Evolutionary conservation across 2,888 invertebrate genomes (phyloP), one percentile per base, ranked within the genome.

Genomic region (Oxycera nigricornis): DNA sequence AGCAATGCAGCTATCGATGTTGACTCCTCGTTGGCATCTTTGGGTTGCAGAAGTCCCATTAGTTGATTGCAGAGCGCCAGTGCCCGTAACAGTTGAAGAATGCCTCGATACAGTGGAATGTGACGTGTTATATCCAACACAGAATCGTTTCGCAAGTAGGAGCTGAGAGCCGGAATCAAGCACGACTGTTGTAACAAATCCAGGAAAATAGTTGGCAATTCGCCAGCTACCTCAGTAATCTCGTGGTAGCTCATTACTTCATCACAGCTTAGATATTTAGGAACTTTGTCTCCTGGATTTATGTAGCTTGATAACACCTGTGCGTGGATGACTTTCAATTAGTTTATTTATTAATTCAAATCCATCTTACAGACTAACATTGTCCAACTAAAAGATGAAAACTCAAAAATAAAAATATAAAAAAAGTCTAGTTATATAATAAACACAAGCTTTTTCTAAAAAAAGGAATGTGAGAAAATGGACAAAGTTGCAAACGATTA

Each of bases 101-200:
- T 91, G 78, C 94, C 92, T 79, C 93, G 90, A 86, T 97, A 97
- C 80, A 97, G 88, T 28, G 96, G 96, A 85, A 97, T 95, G 87
- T 97, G 97, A 20, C 96, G 90, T n/a, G 97, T 95, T 93, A 97
- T 96, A 86, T 97, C 97, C 84, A 97, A 86, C 79, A 97, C 97
- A 90, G 97, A 97, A 86, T 97, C 97, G 82, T 97, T 97, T 79
- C 96, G 88, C 72, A 97, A 88, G 82, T 97, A 97, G 0, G 95
- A 95, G 80, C 94, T 94, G 28, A 96, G 88, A 24, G 94, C 95
- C 22, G 95, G 94, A 76, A 97, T 88, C 22, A 97, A 88, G 80
- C 95, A 94, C 75, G 96, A 96, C 82, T 91, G 89, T 55, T 91
- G 90, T 20, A 97, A 83, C 35, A 96, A 87, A 76, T 94, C 92